phyloP scores from a whole-genome alignment of 2,888 invertebrate species.

The Yponomeuta sedellus region DNA sequence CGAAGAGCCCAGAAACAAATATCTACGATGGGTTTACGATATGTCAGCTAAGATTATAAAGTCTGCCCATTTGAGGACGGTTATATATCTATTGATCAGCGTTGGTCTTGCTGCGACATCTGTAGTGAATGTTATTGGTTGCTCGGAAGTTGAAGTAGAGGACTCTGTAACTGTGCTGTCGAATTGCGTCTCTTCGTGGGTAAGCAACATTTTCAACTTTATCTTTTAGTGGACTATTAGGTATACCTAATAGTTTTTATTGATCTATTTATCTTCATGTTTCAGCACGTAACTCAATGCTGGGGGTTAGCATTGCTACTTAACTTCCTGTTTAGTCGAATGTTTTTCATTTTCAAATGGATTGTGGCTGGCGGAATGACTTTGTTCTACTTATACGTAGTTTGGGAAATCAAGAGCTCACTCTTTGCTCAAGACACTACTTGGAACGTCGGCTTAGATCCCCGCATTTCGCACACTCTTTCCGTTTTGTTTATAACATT shows the following conservation, averaged over 20 bases:
- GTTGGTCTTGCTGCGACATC: constrained; percentile 79
- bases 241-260: background rate
- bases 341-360: constrained; percentile 89
- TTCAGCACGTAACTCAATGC: constrained; percentile 86
- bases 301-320: constrained; percentile 80
- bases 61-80: constrained; percentile 78
- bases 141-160: constrained; percentile 43
- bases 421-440: constrained; percentile 78
- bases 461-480: constrained; percentile 83
- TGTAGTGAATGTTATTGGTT: constrained; percentile 78
- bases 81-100: constrained; percentile 82
- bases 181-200: constrained; percentile 72
- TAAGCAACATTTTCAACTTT: constrained; percentile 38
- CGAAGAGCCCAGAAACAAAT: constrained; percentile 71
- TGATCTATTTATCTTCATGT: constrained; percentile 25
- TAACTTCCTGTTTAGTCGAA: constrained; percentile 89
- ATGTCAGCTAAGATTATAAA: constrained; percentile 78
- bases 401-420: constrained; percentile 78
- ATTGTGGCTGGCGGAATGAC: constrained; percentile 80
- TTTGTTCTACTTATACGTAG: constrained; percentile 79
- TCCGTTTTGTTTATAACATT: constrained; percentile 84
- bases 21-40: constrained; percentile 76
- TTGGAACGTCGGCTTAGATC: constrained; percentile 82
- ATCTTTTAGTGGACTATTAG: constrained; percentile 1
- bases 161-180: constrained; percentile 43